Conservation (phyloP, 2,113 vertebrate genomes). For the Ameiurus melas region DNA sequence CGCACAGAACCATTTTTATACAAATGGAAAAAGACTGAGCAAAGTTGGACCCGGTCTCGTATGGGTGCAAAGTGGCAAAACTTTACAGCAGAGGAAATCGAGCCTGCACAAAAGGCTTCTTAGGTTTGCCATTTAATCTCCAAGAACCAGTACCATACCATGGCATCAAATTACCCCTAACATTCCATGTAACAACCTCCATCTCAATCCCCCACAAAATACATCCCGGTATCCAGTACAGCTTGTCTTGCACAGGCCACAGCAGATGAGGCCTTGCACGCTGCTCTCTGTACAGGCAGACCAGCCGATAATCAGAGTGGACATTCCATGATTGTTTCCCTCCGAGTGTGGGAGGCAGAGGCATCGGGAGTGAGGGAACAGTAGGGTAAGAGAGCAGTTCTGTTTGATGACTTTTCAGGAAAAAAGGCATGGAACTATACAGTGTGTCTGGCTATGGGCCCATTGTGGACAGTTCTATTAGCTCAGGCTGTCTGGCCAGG, state of each 20-base stretch:
- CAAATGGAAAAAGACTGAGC: constrained; percentile 41
- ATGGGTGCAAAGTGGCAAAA: background rate
- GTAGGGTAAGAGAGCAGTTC: constrained; percentile 11
- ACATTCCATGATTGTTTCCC: constrained; percentile 42
- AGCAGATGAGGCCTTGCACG: constrained; percentile 27
- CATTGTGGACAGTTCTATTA: constrained; percentile 40
- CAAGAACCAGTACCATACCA: background rate
- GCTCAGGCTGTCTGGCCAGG: constrained; percentile 24
- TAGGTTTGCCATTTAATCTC: background rate
- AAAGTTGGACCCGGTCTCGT: background rate
- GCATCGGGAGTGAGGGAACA: constrained; percentile 6
- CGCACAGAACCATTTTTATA: constrained; percentile 50
- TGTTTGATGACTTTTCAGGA: constrained; percentile 21
- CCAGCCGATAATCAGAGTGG: constrained; percentile 34
- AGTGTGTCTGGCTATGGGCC: constrained; percentile 33
- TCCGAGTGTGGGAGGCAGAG: constrained; percentile 21
- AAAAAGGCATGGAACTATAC: background rate
- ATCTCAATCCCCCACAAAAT: constrained; percentile 46
- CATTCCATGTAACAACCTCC: background rate
- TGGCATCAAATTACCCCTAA: constrained; percentile 3
- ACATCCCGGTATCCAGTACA: constrained; percentile 61
- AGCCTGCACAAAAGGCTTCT: background rate
- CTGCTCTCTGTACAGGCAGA: constrained; percentile 19
- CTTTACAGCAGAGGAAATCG: background rate
- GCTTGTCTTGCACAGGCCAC: constrained; percentile 51